Evolutionary conservation across 2,888 invertebrate species (phyloP).

Genomic region (Scaptomyza tumidula): DNA sequence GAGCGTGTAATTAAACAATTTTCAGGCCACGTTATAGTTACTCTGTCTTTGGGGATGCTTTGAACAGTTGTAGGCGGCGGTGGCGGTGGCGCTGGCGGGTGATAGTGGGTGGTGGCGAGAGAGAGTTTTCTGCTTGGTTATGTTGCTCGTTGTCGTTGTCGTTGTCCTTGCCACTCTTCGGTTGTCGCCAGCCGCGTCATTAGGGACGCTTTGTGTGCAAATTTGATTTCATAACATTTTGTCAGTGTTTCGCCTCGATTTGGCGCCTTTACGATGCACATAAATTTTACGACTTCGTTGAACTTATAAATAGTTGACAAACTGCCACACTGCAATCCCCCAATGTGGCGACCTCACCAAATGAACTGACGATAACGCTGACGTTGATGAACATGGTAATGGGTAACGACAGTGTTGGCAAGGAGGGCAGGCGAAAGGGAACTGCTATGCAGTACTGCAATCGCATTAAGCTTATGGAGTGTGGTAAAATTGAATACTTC

Average conservation of each 20-base stretch:
- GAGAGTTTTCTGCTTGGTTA: conserved; percentile 10
- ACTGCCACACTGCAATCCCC: conserved; percentile 32
- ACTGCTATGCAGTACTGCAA: not conserved
- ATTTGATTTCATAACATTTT: conserved; percentile 79
- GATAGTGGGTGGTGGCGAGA: not conserved
- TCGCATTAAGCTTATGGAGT: conserved; percentile 18
- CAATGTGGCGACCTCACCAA: conserved; percentile 17
- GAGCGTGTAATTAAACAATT: conserved; percentile 75
- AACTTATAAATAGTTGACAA: conserved; percentile 75
- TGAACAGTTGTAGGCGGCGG: not conserved
- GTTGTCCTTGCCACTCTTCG: conserved; percentile 10
- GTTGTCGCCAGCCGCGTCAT: conserved; percentile 51
- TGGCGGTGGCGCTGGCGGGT: not conserved
- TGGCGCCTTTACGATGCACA: conserved; percentile 69
- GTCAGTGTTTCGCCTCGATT: conserved; percentile 66
- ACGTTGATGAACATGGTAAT: conserved; percentile 9
- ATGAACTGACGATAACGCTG: conserved; percentile 63
- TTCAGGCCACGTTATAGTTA: conserved; percentile 33
- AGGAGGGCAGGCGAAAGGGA: not conserved
- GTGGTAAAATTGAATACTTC: not conserved
- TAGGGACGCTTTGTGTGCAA: conserved; percentile 75
- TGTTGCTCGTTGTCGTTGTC: conserved; percentile 15
- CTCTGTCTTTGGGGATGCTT: not conserved
- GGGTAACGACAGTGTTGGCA: not conserved
- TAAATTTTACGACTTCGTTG: conserved; percentile 69